Percentiles rank a stretch among this genome's conserved stretches.
Evolutionary conservation across 2,888 invertebrate species (phyloP).

Genomic region (Tenthredo mesomela): DNA sequence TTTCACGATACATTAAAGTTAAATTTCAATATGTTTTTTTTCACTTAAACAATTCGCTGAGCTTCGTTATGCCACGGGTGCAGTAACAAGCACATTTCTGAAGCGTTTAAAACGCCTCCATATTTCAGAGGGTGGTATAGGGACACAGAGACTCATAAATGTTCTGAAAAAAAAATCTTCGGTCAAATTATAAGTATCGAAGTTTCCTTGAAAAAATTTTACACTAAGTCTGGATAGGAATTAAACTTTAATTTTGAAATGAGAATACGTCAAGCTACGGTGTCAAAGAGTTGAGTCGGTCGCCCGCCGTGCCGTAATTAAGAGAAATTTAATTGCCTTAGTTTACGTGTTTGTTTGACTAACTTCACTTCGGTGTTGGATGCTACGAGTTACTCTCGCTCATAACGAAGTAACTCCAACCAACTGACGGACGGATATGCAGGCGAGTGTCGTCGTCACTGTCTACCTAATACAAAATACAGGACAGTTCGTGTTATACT

Average conservation of each 20-base stretch:
- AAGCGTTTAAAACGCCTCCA: constrained; percentile 7
- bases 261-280: constrained; percentile 41
- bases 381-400: constrained; percentile 23
- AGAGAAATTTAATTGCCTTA: constrained; percentile 46
- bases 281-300: constrained; percentile 43
- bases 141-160: neutral
- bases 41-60: constrained; percentile 61
- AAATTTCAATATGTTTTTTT: constrained; percentile 70
- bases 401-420: constrained; percentile 37
- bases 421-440: constrained; percentile 27
- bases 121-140: neutral
- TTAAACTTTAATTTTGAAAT: constrained; percentile 24
- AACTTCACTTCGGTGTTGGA: constrained; percentile 26
- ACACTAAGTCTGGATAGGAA: constrained; percentile 5
- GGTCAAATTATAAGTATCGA: neutral
- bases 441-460: constrained; percentile 30
- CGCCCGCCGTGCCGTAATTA: constrained; percentile 35
- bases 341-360: constrained; percentile 38
- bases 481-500: constrained; percentile 13
- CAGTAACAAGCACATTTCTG: neutral
- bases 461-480: constrained; percentile 1
- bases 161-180: neutral
- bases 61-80: constrained; percentile 63
- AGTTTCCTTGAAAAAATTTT: neutral
- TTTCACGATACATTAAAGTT: constrained; percentile 63